Percentiles rank a stretch among this genome's conserved stretches.
Evolutionary conservation across 2,113 vertebrate species (phyloP).

Genomic region (Microtus ochrogaster): DNA sequence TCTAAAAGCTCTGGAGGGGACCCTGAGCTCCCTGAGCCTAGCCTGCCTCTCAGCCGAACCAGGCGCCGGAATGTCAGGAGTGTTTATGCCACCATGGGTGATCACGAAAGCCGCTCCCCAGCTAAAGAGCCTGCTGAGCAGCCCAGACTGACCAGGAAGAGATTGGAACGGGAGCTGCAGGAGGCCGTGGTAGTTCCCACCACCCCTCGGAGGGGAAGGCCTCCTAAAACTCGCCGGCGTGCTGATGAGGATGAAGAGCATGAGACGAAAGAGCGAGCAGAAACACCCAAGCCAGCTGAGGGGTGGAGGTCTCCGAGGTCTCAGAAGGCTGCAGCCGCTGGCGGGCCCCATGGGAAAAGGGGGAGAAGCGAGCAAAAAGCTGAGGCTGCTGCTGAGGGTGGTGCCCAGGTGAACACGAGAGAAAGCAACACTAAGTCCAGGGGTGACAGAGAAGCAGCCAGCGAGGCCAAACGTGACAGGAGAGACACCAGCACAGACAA

Average conservation of each 20-base stretch:
- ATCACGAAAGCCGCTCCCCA: slow-evolving; percentile 89
- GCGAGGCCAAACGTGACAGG: slow-evolving; percentile 86
- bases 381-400: slow-evolving; percentile 83
- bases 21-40: slow-evolving; percentile 90
- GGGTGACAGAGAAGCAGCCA: slow-evolving; percentile 75
- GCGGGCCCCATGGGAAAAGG: slow-evolving; percentile 89
- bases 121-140: slow-evolving; percentile 91
- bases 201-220: slow-evolving; percentile 91
- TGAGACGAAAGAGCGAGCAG: slow-evolving; percentile 88
- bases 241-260: slow-evolving; percentile 90
- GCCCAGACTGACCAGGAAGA: slow-evolving; percentile 93
- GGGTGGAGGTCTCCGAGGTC: slow-evolving; percentile 90
- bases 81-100: slow-evolving; percentile 94
- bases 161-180: slow-evolving; percentile 92
- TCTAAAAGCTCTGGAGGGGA: slow-evolving; percentile 92
- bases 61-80: slow-evolving; percentile 96
- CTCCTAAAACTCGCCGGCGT: slow-evolving; percentile 93
- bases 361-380: slow-evolving; percentile 88
- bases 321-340: slow-evolving; percentile 88
- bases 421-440: slow-evolving; percentile 85
- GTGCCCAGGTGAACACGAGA: slow-evolving; percentile 62
- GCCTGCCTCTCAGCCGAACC: slow-evolving; percentile 91
- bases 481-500: slow-evolving; percentile 83
- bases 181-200: slow-evolving; percentile 86
- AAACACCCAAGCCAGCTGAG: slow-evolving; percentile 83